These are phyloP conservation scores for Eupeodes luniger DNA, from an alignment of 2,888 invertebrate genomes.

Conservation along the genomic window DNA sequence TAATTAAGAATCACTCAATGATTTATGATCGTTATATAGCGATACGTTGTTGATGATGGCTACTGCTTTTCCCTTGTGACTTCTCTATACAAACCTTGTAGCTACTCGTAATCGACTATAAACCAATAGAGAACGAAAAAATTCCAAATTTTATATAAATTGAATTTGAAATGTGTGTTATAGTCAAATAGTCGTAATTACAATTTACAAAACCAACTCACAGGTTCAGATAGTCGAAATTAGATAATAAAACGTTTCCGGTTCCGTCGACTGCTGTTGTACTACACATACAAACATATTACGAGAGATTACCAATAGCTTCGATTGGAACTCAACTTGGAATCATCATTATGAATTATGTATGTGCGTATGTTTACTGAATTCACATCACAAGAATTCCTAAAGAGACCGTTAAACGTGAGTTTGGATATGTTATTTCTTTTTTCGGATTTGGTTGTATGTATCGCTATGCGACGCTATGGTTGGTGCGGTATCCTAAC, in stretches of 20 bases:
- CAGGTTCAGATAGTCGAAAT: conserved; percentile 34
- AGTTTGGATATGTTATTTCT: neutral
- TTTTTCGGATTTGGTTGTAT: neutral
- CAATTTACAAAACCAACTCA: neutral
- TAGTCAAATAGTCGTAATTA: conserved; percentile 33
- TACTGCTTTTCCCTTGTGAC: neutral
- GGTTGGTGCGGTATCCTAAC: neutral
- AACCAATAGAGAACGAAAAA: conserved; percentile 42
- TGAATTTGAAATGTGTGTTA: conserved; percentile 9
- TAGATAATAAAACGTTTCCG: conserved; percentile 71
- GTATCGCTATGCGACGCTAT: neutral
- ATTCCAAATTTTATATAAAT: conserved; percentile 42
- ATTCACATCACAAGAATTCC: conserved; percentile 56
- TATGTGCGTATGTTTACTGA: neutral
- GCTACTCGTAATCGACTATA: neutral
- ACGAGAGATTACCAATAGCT: conserved; percentile 10
- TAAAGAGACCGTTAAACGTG: conserved; percentile 42
- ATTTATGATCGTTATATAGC: conserved; percentile 33
- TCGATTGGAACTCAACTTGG: neutral
- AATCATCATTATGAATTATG: conserved; percentile 11
- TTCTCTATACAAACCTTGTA: no score
- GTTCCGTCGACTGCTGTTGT: conserved; percentile 17
- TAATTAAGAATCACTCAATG: conserved; percentile 67
- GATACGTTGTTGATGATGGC: neutral
- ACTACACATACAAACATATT: neutral